These are phyloP conservation scores for Conchocele bisecta DNA, from an alignment of 2,888 invertebrate genomes.

Conservation along the genomic window DNA sequence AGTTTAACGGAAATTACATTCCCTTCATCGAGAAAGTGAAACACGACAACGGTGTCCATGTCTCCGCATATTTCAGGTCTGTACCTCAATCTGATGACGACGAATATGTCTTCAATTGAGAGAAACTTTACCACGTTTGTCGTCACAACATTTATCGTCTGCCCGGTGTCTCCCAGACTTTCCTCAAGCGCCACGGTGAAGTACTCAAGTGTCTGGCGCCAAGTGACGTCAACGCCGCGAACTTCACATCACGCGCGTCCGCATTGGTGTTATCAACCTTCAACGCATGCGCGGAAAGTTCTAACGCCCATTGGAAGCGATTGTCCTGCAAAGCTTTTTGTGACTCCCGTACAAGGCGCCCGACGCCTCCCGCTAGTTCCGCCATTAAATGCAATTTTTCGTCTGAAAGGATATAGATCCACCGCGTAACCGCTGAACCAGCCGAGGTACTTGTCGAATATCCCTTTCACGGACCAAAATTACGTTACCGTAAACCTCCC, in stretches of 20 bases:
- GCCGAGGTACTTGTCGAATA: conserved; percentile 56
- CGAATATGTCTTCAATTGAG: no score
- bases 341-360: conserved; percentile 52
- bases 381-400: no score
- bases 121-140: no score
- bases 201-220: conserved; percentile 40
- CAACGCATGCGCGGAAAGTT: conserved; percentile 54
- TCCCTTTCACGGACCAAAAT: conserved; percentile 69
- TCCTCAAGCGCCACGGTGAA: not conserved
- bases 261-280: conserved; percentile 27
- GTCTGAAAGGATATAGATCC: conserved; percentile 51
- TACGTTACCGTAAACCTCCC: conserved; percentile 70
- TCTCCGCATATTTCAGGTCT: no score
- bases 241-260: conserved; percentile 49
- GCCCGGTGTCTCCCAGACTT: no score
- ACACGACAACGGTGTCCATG: no score
- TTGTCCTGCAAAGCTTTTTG: conserved; percentile 50
- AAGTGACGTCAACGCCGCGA: conserved; percentile 48
- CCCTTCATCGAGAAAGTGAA: no score
- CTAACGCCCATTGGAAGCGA: conserved; percentile 67
- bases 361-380: no score
- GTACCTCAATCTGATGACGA: no score
- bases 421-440: conserved; percentile 59
- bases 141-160: no score
- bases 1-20: no score